Base-by-base conservation (phyloP, 2,888 invertebrate genomes). In the Piscicola geometra region DNA sequence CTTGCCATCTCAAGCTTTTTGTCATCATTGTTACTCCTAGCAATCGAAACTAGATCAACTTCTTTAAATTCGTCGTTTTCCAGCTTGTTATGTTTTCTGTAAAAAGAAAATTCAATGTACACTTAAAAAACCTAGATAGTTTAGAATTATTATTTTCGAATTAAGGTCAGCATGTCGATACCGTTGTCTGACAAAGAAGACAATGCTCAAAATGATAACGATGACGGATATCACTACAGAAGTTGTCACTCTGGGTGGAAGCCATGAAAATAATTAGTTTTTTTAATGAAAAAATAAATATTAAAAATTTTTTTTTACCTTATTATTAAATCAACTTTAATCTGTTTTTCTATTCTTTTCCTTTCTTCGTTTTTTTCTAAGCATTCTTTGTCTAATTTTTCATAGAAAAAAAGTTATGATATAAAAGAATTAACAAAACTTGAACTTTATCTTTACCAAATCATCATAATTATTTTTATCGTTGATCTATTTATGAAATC, bases 201-300 rank as follows among this genome's bases (percentile, higher is more conserved):
- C 21, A 1, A 72, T 33, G 47, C 56, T 72, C 5, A 52, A 32
- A 32, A 72, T 1, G 28, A 72, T 50, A 2, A 72, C 28, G 30
- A 72, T 28, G 25, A 72, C 15, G 0, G 72, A 72, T 18, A 72
- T 28, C 12, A 52, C 25, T 5, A 32, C 72, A 56, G 72, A 72
- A 28, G 30, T 21, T 18, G 60, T 33, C 9, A 36, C 21, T 50
- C 72, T 72, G 35, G 18, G n/a, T 15, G 47, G 35, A n/a, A 30
- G 35, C n/a, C n/a, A n/a, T n/a, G n/a, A n/a, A n/a, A n/a, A n/a
- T n/a, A n/a, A n/a, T n/a, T n/a, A n/a, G n/a, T n/a, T n/a, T n/a
- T n/a, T n/a, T n/a, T n/a, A n/a, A n/a, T n/a, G n/a, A n/a, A n/a
- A n/a, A n/a, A n/a, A n/a, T n/a, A n/a, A n/a, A n/a, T n/a, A n/a